Base-by-base conservation (phyloP, 2,888 invertebrate species). In the Beris chalybata region DNA sequence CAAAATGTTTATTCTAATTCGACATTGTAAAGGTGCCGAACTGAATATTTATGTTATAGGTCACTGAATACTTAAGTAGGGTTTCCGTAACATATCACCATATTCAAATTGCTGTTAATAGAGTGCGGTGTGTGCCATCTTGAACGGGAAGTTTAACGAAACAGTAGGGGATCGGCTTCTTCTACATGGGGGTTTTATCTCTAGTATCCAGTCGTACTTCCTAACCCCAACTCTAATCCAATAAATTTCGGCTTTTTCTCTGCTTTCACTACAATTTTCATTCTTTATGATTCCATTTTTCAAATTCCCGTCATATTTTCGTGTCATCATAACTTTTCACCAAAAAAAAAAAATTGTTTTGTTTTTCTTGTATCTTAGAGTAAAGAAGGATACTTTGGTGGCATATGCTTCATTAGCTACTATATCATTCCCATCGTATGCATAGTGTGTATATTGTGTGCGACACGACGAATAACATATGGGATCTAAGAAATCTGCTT, bases 41-140 rank as follows among this genome's bases (percentile, higher is more conserved):
- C 29, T 31, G n/a, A 9, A 53, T 30, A 29, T 9, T 50, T 29
- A 13, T 7, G n/a, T 29, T 30, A n/a, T 30, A 30, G 53, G 53
- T 53, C 53, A 53, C 53, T 53, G 53, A 22, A 53, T 53, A 53
- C 31, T 31, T 30, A 29, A 15, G 22, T 22, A 29, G 52, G 52
- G 22, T 52, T 52, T 52, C 22, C 52, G 50, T 53, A 53, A 53
- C n/a, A 53, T 53, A 53, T 53, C 53, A 53, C 53, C 31, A 30
- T 30, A 53, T 53, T 53, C 31, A 30, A 53, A 30, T 38, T 5
- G 7, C 38, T 38, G 5, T 38, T 38, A 38, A 38, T 38, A 38
- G 38, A 38, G 38, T 53, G 29, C n/a, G 4, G 31, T 53, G 31
- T 53, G 6, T 12, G 5, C 12, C n/a, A 7, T 12, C 4, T 30